phyloP scores from a whole-genome alignment of 2,888 invertebrate species.

The Hydriomena furcata region DNA sequence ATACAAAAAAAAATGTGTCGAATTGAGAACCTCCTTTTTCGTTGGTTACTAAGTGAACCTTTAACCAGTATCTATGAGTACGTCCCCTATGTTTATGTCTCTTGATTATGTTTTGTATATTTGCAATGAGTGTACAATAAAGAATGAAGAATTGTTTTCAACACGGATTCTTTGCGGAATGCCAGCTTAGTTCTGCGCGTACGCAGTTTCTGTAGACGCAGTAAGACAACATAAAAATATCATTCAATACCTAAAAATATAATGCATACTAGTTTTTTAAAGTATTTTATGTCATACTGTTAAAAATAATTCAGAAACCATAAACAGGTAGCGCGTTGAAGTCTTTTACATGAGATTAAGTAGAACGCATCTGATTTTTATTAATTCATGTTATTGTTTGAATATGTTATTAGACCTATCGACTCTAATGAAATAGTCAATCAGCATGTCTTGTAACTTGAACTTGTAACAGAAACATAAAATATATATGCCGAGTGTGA shows the following conservation, averaged over 20 bases:
- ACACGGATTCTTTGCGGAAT: constrained; percentile 29
- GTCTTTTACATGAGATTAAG: constrained; percentile 20
- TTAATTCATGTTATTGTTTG: not conserved
- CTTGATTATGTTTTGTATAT: not conserved
- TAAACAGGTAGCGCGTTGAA: constrained; percentile 25
- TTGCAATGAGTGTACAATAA: not conserved
- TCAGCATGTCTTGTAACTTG: not conserved
- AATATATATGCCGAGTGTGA: too few species aligned
- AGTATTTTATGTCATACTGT: not conserved
- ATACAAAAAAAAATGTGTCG: too few species aligned
- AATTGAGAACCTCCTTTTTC: too few species aligned
- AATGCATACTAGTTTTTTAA: too few species aligned
- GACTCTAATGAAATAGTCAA: not conserved
- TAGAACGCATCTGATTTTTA: not conserved
- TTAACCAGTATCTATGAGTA: too few species aligned
- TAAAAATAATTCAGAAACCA: not conserved
- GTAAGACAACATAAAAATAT: constrained; percentile 5
- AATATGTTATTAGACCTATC: too few species aligned
- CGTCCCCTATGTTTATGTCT: not conserved
- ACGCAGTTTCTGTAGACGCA: constrained; percentile 18
- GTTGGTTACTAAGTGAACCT: too few species aligned
- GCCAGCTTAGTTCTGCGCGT: constrained; percentile 25
- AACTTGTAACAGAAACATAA: too few species aligned
- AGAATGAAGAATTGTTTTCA: constrained; percentile 17
- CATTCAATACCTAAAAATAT: too few species aligned